Evolutionary conservation across 2,888 invertebrate species (phyloP), one percentile per base, ranked within the genome.

Genomic region (Eupsilia transversa): DNA sequence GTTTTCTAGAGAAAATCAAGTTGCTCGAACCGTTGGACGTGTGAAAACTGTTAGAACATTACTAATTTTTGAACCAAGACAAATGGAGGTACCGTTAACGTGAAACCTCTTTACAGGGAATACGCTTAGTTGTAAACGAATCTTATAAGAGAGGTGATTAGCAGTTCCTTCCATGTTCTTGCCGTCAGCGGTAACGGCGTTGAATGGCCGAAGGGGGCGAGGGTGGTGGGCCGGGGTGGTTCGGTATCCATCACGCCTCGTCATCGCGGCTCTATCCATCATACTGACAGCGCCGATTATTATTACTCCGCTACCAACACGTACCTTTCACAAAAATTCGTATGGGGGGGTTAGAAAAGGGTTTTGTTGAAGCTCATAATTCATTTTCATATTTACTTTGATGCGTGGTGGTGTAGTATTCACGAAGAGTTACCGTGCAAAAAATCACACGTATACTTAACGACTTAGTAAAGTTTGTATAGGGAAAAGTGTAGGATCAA

Each of bases 251-350:
- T 91, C 87, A 85, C 86, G 94, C 94, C 87, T 86, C 91, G 94
- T 96, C 95, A 96, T 92, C 89, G 88, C 84, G 80, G 79, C 83
- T 84, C 87, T 92, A 95, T 96, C 94, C 89, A 96, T 96, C 96
- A 96, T 87, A 75, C 90, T 93, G 95, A 93, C 95, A 93, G 91
- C 92, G 78, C 82, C 92, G 93, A 94, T 94, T 94, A 94, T 94
- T 94, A 94, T 94, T 93, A 91, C 89, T 82, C 87, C 84, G 89
- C 89, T 87, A 89, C 89, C 90, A 88, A 74, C 88, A 90, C 87
- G 89, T 89, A 89, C 89, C 90, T 93, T 92, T 91, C 90, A 91
- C 86, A 80, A 90, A 87, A 91, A 92, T 87, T 87, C 84, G 86
- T 89, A 86, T 88, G 85, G 89, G 52, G 52, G 89, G 89, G 89